Conservation (phyloP, 2,797 vertebrate species). For the Ambastaia sidthimunki region DNA sequence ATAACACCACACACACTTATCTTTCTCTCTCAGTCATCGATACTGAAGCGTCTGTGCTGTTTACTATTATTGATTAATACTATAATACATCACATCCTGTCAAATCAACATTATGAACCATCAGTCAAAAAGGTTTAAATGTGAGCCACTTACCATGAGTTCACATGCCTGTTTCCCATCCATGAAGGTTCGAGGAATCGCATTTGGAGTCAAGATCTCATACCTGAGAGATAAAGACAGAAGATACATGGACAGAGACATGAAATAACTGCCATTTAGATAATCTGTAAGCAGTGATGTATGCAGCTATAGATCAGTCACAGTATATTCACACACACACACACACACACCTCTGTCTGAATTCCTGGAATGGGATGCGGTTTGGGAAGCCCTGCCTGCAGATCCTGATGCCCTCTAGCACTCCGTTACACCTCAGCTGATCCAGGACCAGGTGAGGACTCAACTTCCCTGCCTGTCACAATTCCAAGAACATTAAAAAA, state of each 20-base stretch:
- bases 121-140: neutral
- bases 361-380: slow-evolving; percentile 92
- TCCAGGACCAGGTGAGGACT: slow-evolving; percentile 86
- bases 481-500: neutral
- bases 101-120: slow-evolving; percentile 10
- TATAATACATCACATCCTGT: neutral
- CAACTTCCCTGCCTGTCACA: slow-evolving; percentile 82
- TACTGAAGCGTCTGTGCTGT: neutral
- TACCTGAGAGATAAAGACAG: slow-evolving; percentile 70
- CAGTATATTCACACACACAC: slow-evolving; percentile 2
- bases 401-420: slow-evolving; percentile 92
- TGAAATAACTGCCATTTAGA: no score
- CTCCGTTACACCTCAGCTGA: slow-evolving; percentile 90
- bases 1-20: neutral
- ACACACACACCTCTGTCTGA: slow-evolving; percentile 88
- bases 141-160: slow-evolving; percentile 80
- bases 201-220: slow-evolving; percentile 86
- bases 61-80: no score
- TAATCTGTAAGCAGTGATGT: no score
- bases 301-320: no score
- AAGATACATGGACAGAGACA: no score
- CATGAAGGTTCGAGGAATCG: slow-evolving; percentile 91
- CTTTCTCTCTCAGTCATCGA: neutral
- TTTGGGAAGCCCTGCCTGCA: slow-evolving; percentile 94
- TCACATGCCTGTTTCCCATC: slow-evolving; percentile 90